Evolutionary conservation across 2,888 invertebrate species (phyloP).

Genomic region (Ischnura elegans): DNA sequence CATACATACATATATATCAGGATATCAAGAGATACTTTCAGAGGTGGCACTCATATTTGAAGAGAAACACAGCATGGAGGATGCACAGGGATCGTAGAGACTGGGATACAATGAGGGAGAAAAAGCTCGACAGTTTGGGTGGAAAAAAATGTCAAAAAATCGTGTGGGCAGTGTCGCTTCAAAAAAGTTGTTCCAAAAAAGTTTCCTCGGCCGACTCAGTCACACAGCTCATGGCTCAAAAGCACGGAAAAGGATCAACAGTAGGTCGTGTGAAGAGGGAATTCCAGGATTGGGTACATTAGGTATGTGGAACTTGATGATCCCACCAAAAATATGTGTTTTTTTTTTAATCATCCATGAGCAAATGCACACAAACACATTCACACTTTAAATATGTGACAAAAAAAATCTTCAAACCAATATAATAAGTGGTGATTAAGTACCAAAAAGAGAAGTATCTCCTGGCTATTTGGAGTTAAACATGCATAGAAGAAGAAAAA

Average conservation of each 20-base stretch:
- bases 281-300: background rate
- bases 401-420: conserved; percentile 60
- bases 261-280: background rate
- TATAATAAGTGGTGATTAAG: conserved; percentile 51
- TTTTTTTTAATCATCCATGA: conserved; percentile 31
- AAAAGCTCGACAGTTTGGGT: conserved; percentile 39
- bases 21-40: background rate
- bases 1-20: too few relatives aligned
- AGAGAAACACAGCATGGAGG: conserved; percentile 18
- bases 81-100: conserved; percentile 47
- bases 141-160: conserved; percentile 60
- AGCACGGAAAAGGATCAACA: background rate
- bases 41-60: conserved; percentile 53
- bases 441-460: conserved; percentile 57
- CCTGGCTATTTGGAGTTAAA: conserved; percentile 61
- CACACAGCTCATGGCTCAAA: conserved; percentile 59
- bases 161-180: conserved; percentile 61
- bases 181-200: conserved; percentile 60
- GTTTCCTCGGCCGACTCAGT: conserved; percentile 33
- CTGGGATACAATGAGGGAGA: conserved; percentile 19
- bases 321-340: background rate
- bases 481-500: conserved; percentile 68
- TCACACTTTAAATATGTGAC: conserved; percentile 55
- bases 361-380: conserved; percentile 53
- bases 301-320: background rate